These are phyloP conservation scores for Drosophila miranda DNA, from an alignment of 1,140 invertebrate species.

Conservation along the genomic window DNA sequence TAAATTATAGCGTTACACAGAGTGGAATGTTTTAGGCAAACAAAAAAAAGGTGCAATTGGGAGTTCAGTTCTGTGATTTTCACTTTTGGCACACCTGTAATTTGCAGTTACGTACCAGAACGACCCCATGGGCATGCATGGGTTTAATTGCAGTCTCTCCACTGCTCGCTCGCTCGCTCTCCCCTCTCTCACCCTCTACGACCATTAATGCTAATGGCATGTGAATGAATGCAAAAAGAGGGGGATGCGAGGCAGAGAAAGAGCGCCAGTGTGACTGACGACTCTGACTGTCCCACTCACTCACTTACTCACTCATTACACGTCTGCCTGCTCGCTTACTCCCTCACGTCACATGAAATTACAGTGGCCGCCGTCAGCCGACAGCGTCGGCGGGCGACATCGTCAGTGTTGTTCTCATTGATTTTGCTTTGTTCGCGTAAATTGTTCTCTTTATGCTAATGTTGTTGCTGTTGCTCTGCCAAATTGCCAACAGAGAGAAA, in stretches of 20 bases:
- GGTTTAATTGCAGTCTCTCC: conserved; percentile 63
- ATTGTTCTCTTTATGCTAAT: conserved; percentile 34
- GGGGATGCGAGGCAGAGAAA: conserved; percentile 10
- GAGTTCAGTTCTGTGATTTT: conserved; percentile 2
- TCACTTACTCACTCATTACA: conserved; percentile 11
- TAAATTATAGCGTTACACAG: not conserved
- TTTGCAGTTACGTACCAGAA: conserved; percentile 36
- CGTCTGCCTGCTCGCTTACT: not conserved
- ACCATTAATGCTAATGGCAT: conserved; percentile 53
- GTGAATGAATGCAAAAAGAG: conserved; percentile 38
- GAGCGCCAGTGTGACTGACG: conserved; percentile 6
- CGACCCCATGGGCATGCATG: conserved; percentile 53
- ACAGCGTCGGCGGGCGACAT: conserved; percentile 6
- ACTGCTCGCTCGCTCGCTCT: conserved; percentile 5
- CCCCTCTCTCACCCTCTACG: not conserved
- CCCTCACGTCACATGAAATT: conserved; percentile 17
- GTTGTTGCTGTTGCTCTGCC: conserved; percentile 23
- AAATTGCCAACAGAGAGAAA: too few species aligned
- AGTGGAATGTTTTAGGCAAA: too few species aligned
- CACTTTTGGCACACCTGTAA: conserved; percentile 9
- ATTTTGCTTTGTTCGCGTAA: conserved; percentile 49
- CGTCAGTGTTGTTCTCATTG: conserved; percentile 31
- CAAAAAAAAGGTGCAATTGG: conserved; percentile 1
- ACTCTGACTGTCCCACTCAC: conserved; percentile 15
- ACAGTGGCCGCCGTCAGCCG: not conserved